Conservation (phyloP, 2,797 vertebrate species). For the Neopelma chrysocephalum region DNA sequence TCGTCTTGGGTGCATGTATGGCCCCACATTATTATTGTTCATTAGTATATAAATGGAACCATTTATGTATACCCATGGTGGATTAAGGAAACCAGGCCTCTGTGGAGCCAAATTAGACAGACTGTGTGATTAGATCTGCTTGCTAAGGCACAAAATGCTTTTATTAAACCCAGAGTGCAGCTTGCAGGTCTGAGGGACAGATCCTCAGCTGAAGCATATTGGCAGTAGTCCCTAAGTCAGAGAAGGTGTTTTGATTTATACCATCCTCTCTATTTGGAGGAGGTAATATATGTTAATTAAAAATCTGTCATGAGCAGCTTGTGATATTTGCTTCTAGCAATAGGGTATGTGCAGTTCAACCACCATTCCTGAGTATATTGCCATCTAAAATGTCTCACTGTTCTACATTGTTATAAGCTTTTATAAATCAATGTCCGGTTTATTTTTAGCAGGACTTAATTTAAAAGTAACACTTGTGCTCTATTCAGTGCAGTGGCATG, state of each 20-base stretch:
- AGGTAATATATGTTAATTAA: constrained; percentile 51
- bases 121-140: not conserved
- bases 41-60: not conserved
- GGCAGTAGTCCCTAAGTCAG: not conserved
- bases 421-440: not conserved
- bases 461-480: not conserved
- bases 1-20: not conserved
- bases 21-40: not conserved
- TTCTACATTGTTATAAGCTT: not conserved
- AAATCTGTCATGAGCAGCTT: constrained; percentile 52
- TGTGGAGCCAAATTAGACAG: not conserved
- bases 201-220: not conserved
- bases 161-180: constrained; percentile 3
- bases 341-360: not conserved
- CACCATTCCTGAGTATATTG: not conserved
- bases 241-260: constrained; percentile 23
- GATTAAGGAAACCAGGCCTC: not conserved
- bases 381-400: not conserved
- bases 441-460: not conserved
- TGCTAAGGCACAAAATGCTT: not conserved
- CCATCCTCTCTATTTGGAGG: not conserved
- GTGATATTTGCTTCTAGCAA: constrained; percentile 43
- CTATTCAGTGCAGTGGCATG: not conserved
- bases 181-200: not conserved
- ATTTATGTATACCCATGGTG: not conserved